These are phyloP conservation scores for Irena cyanogastra DNA, from an alignment of 2,113 vertebrate genomes.

Conservation along the genomic window DNA sequence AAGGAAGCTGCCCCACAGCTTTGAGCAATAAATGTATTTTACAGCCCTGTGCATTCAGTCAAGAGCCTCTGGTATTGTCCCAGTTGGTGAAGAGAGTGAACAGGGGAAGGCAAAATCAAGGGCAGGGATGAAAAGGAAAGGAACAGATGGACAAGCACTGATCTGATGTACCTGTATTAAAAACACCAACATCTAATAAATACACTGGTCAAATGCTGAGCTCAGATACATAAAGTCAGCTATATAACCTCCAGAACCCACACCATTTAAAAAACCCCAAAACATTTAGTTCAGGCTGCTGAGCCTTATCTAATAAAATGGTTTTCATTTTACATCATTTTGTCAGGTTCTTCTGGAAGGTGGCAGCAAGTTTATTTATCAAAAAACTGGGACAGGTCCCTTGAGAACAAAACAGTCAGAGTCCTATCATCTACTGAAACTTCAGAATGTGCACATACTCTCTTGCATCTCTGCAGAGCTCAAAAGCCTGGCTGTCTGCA, in stretches of 20 bases:
- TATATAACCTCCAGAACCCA: not conserved
- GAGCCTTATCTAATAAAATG: slow-evolving; percentile 25
- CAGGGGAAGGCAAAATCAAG: not conserved
- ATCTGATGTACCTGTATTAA: not conserved
- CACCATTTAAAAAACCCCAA: not conserved
- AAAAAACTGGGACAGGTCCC: slow-evolving; percentile 33
- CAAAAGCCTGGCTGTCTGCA: slow-evolving; percentile 26
- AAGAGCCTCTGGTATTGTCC: not conserved
- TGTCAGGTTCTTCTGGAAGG: slow-evolving; percentile 18
- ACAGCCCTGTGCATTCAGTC: not conserved
- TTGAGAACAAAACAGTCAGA: slow-evolving; percentile 22
- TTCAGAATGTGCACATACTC: slow-evolving; percentile 20
- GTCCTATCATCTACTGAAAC: slow-evolving; percentile 16
- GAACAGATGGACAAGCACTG: not conserved
- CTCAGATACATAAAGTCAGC: not conserved
- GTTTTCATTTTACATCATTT: slow-evolving; percentile 12
- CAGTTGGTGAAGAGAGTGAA: not conserved
- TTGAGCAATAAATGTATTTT: not conserved
- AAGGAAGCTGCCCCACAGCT: not conserved
- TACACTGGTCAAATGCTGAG: not conserved
- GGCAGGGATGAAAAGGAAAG: not conserved
- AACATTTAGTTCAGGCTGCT: not conserved
- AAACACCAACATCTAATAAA: not conserved
- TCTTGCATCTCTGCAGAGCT: slow-evolving; percentile 8
- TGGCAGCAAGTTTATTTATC: slow-evolving; percentile 24